A percentile compares a stretch with the other conserved stretches of the same genome.
Conservation (phyloP, 2,113 vertebrate species). For the Coptodon rendalli region DNA sequence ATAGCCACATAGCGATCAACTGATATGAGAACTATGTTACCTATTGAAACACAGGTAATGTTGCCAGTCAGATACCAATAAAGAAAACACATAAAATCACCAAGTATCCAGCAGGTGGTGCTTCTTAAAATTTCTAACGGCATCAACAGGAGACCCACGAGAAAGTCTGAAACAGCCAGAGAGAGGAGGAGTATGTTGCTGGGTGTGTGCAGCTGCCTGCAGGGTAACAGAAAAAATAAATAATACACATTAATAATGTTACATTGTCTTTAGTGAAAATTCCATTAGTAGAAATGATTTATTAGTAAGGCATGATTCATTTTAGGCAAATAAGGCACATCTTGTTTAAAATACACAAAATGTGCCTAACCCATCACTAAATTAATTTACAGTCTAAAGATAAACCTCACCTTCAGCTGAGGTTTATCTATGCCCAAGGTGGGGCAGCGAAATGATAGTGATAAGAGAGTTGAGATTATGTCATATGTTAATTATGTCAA, state of each 20-base stretch:
- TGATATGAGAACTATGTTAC: not conserved
- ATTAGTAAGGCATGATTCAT: not conserved
- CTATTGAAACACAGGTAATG: not conserved
- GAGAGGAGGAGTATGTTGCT: constrained; percentile 59
- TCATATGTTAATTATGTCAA: no score
- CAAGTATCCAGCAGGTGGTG: constrained; percentile 42
- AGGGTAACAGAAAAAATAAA: not conserved
- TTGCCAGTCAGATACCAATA: not conserved
- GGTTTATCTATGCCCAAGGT: no score
- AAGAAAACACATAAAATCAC: constrained; percentile 7
- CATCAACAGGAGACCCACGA: constrained; percentile 56
- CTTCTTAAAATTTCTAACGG: constrained; percentile 55
- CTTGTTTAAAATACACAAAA: not conserved
- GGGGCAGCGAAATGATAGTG: no score
- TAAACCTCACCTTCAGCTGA: no score
- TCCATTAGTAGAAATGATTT: not conserved
- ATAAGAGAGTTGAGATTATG: no score
- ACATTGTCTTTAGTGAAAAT: not conserved
- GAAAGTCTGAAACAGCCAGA: constrained; percentile 48
- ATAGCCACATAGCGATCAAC: no score
- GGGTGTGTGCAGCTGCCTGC: constrained; percentile 62
- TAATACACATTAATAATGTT: not conserved
- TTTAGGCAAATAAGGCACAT: no score
- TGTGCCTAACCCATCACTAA: not conserved
- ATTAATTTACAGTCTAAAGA: no score